Percentiles rank a stretch among this genome's conserved stretches.
Evolutionary conservation across 2,113 vertebrate genomes (phyloP).

Genomic region (Petaurus breviceps): DNA sequence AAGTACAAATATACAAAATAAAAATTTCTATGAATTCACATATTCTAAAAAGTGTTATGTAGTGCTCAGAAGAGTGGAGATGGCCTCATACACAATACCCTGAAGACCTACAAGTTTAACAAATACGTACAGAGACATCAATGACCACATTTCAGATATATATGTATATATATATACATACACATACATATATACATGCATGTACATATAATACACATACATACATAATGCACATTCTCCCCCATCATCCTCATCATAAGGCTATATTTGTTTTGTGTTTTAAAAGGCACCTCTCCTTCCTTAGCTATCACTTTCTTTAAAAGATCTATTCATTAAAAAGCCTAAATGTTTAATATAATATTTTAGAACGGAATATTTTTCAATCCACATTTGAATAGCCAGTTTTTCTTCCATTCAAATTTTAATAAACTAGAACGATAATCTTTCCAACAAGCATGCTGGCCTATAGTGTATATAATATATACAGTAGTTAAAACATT

Average conservation of each 20-base stretch:
- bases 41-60: slow-evolving; percentile 58
- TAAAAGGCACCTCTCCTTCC: slow-evolving; percentile 88
- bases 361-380: slow-evolving; percentile 83
- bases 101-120: slow-evolving; percentile 81
- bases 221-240: slow-evolving; percentile 75
- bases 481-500: slow-evolving; percentile 88
- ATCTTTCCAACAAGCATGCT: slow-evolving; percentile 88
- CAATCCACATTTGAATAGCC: slow-evolving; percentile 87
- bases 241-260: slow-evolving; percentile 83
- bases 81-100: slow-evolving; percentile 82
- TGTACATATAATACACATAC: not conserved
- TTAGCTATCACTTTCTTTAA: slow-evolving; percentile 84
- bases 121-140: slow-evolving; percentile 82
- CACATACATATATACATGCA: not conserved
- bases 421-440: slow-evolving; percentile 87
- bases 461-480: slow-evolving; percentile 82
- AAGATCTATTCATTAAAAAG: slow-evolving; percentile 75
- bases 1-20: slow-evolving; percentile 65
- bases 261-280: slow-evolving; percentile 84
- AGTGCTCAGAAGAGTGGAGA: slow-evolving; percentile 79
- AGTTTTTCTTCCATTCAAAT: slow-evolving; percentile 87
- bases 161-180: not conserved
- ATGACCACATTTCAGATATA: slow-evolving; percentile 80
- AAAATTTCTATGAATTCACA: slow-evolving; percentile 73
- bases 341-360: slow-evolving; percentile 78